Conservation (phyloP, 2,113 vertebrate genomes). For the Tylochromis polylepis region DNA sequence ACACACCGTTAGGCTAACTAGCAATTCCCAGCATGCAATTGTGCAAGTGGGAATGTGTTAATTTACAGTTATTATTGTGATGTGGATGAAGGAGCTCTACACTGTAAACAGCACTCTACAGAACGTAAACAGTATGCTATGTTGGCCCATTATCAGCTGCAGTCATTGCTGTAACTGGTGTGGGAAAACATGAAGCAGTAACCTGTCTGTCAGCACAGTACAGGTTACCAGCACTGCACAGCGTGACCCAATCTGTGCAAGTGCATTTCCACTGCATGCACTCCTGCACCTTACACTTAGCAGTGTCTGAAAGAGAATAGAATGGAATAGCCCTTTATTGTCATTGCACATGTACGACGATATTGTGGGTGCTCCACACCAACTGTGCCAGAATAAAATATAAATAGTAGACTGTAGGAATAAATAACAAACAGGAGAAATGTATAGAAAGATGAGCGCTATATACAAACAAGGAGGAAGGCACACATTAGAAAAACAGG, state of each 20-base stretch:
- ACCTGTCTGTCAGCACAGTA: too few species aligned
- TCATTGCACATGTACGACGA: background rate
- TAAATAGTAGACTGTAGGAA: background rate
- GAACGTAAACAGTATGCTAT: background rate
- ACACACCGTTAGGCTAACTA: background rate
- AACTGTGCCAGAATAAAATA: background rate
- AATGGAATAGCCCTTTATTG: background rate
- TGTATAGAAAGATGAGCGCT: too few species aligned
- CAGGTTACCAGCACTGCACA: background rate
- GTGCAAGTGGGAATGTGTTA: background rate
- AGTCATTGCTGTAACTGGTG: background rate
- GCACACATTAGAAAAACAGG: too few species aligned
- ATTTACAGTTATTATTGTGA: background rate
- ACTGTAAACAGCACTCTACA: too few species aligned
- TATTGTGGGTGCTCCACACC: background rate
- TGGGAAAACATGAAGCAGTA: too few species aligned
- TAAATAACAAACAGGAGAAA: background rate
- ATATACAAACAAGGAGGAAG: accelerated
- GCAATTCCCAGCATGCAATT: background rate
- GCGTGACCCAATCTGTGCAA: background rate
- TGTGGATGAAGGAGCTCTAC: background rate
- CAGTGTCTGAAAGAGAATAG: background rate
- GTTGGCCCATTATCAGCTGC: background rate
- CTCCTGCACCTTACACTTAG: too few species aligned
- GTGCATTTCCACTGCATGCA: too few species aligned